Evolutionary conservation across 2,797 vertebrate species (phyloP).

Genomic region (Pygocentrus nattereri): DNA sequence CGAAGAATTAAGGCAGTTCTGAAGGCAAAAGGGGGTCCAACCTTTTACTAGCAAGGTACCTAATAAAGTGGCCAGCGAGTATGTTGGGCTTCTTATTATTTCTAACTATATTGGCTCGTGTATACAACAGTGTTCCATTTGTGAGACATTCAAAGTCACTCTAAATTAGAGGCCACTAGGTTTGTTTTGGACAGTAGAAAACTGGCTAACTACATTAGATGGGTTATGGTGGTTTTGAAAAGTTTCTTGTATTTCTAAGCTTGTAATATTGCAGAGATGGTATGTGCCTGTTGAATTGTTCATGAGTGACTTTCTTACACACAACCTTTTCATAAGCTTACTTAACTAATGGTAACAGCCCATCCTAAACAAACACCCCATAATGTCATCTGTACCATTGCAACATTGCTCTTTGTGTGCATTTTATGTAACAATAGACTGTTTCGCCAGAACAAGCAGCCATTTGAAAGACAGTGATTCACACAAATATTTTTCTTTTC

Average conservation of each 20-base stretch:
- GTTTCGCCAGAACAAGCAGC: neutral
- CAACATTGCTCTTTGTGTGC: slow-evolving; percentile 6
- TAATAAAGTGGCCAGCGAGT: too few species aligned
- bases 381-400: slow-evolving; percentile 22
- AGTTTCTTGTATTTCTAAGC: neutral
- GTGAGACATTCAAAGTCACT: neutral
- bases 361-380: slow-evolving; percentile 37
- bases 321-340: slow-evolving; percentile 34
- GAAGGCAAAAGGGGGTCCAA: too few species aligned
- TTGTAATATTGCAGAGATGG: neutral
- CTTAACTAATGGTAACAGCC: slow-evolving; percentile 41
- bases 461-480: neutral
- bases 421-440: neutral
- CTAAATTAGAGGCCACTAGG: neutral
- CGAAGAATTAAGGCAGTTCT: too few species aligned
- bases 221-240: neutral
- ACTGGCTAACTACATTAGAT: neutral
- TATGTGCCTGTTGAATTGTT: slow-evolving; percentile 17
- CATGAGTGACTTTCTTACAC: slow-evolving; percentile 25
- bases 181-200: neutral
- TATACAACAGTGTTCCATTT: neutral
- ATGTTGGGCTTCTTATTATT: neutral
- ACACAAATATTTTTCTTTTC: neutral
- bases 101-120: neutral
- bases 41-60: too few species aligned